Conservation (phyloP, 92 coral and sea anemone species). For the Montipora capitata region DNA sequence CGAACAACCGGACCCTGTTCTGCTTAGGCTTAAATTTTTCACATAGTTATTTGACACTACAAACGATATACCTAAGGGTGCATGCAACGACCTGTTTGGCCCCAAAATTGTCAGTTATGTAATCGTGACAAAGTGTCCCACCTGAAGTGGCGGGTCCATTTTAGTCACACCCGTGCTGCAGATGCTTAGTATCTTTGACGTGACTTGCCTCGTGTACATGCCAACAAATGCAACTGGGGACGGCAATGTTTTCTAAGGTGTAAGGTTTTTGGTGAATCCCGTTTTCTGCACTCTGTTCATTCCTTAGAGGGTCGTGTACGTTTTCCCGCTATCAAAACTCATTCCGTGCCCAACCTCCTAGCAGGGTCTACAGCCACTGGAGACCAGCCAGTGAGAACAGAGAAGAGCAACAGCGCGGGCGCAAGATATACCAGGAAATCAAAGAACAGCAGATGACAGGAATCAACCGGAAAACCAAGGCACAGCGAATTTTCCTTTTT, state of each 20-base stretch:
- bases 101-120: too few relatives aligned
- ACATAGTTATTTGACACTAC: too few relatives aligned
- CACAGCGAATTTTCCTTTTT: too few relatives aligned
- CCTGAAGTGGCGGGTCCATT: too few relatives aligned
- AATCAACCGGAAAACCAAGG: not conserved
- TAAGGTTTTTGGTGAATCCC: constrained; percentile 6
- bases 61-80: too few relatives aligned
- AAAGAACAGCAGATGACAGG: constrained; percentile 72
- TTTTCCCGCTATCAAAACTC: constrained; percentile 97
- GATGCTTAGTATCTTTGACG: too few relatives aligned
- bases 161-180: too few relatives aligned
- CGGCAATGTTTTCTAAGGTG: not conserved
- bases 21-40: too few relatives aligned
- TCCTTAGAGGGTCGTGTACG: constrained; percentile 82
- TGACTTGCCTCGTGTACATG: not conserved
- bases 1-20: not conserved
- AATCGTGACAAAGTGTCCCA: too few relatives aligned
- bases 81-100: too few relatives aligned
- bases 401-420: constrained; percentile 99
- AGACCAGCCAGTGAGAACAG: constrained; percentile 68
- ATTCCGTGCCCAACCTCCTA: constrained; percentile 99
- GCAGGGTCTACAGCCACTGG: constrained; percentile 87
- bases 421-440: constrained; percentile 89
- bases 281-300: constrained; percentile 41
- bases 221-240: not conserved